Evolutionary conservation across 1,140 invertebrate species (phyloP).

Genomic region (Paraescarpia echinospica): DNA sequence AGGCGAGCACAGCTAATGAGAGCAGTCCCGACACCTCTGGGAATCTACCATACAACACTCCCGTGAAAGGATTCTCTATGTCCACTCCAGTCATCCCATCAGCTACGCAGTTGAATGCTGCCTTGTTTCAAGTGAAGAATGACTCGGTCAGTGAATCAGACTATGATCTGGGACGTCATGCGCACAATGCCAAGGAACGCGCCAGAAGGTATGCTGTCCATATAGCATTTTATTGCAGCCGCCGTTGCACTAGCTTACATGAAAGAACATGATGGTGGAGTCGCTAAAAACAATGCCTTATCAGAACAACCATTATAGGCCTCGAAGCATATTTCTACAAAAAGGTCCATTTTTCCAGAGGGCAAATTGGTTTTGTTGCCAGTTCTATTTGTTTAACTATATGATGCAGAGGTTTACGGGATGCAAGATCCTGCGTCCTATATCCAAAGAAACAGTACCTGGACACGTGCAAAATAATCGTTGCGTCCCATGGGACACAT

Average conservation of each 20-base stretch:
- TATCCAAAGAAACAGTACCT: too few species aligned
- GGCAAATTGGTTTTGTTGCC: neutral
- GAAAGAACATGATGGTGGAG: neutral
- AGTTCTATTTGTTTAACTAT: neutral
- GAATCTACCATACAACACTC: neutral
- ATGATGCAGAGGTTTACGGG: too few species aligned
- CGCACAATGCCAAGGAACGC: neutral
- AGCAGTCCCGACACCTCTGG: neutral
- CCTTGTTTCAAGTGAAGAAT: conserved; percentile 1
- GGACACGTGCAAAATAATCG: too few species aligned
- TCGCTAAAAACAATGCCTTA: too few species aligned
- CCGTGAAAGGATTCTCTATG: neutral
- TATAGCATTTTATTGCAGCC: neutral
- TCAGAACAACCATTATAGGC: neutral
- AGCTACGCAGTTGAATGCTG: neutral
- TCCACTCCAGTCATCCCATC: neutral
- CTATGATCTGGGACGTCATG: neutral
- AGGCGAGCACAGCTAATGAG: neutral
- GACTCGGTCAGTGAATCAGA: neutral
- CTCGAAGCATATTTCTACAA: neutral
- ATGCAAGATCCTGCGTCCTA: too few species aligned
- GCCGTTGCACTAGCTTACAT: neutral
- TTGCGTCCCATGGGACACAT: too few species aligned
- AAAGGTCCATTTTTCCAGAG: neutral
- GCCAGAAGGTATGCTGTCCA: neutral